phyloP scores from a whole-genome alignment of 1,140 invertebrate species.

The Archegozetes longisetosus region DNA sequence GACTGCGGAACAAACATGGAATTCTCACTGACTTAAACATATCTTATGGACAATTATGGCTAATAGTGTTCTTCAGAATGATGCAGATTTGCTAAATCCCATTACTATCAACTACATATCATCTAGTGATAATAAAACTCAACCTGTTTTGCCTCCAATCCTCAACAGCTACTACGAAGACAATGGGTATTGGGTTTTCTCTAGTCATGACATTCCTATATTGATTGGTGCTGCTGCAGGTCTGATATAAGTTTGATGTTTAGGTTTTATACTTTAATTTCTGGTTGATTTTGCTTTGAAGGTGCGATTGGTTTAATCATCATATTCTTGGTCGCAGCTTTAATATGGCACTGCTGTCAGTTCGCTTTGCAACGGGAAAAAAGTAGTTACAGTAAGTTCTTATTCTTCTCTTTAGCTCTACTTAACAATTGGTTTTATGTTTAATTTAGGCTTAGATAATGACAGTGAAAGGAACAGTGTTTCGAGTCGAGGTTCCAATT shows the following conservation, averaged over 20 bases:
- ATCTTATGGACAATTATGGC: too few relatives aligned
- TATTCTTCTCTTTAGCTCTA: background rate
- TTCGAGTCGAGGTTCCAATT: slow-evolving; percentile 4
- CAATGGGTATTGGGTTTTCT: slow-evolving; percentile 27
- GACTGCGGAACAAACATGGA: too few relatives aligned
- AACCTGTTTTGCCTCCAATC: too few relatives aligned
- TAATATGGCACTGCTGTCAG: slow-evolving; percentile 37
- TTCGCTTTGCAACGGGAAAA: background rate
- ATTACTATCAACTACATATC: too few relatives aligned
- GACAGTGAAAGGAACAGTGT: background rate
- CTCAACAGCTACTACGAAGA: background rate
- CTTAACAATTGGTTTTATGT: background rate
- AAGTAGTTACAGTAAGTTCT: slow-evolving; percentile 6
- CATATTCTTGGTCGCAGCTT: slow-evolving; percentile 30
- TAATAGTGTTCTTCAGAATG: too few relatives aligned
- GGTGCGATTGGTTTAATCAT: slow-evolving; percentile 31
- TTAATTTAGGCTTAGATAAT: background rate
- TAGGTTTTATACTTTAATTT: background rate
- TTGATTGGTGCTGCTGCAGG: slow-evolving; percentile 36
- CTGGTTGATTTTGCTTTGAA: background rate
- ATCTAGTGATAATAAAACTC: too few relatives aligned
- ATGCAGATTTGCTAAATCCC: too few relatives aligned
- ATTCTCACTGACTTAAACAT: too few relatives aligned
- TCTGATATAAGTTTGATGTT: slow-evolving; percentile 6
- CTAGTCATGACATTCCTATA: slow-evolving; percentile 33